Conservation (phyloP, 2,888 invertebrate genomes). For the Neoaliturus tenellus region DNA sequence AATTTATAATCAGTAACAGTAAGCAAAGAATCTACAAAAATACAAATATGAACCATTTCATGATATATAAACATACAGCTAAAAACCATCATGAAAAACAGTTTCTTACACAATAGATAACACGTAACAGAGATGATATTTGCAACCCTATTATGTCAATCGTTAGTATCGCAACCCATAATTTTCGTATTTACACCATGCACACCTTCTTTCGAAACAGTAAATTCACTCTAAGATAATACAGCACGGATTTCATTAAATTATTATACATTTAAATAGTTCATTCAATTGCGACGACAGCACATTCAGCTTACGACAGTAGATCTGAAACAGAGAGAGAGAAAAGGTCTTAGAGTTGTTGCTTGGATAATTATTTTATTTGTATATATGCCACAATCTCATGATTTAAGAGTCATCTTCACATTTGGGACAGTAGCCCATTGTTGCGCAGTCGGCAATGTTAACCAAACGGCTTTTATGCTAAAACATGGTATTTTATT, state of each 20-base stretch:
- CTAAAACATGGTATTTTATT: no score
- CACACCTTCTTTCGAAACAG: constrained; percentile 1
- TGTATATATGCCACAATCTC: no score
- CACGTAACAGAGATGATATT: constrained; percentile 47
- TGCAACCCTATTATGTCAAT: constrained; percentile 38
- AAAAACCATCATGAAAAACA: constrained; percentile 42
- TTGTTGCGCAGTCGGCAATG: no score
- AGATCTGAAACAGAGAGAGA: constrained; percentile 62
- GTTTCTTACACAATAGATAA: constrained; percentile 50
- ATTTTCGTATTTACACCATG: constrained; percentile 41
- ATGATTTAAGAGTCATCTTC: no score
- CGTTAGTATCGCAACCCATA: constrained; percentile 45
- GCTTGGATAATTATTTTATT: no score
- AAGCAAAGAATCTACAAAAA: constrained; percentile 52
- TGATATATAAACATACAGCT: constrained; percentile 49
- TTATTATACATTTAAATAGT: constrained; percentile 38
- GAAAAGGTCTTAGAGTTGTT: no score
- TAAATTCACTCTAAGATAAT: constrained; percentile 41
- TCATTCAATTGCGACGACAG: not conserved
- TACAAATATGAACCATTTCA: constrained; percentile 50
- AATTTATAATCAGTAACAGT: constrained; percentile 37
- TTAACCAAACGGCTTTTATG: no score
- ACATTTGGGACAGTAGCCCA: no score
- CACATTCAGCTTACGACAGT: constrained; percentile 62
- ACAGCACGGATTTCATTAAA: constrained; percentile 37